Evolutionary conservation across 2,888 invertebrate genomes (phyloP).

Genomic region (Ashinkailepas kermadecensis): DNA sequence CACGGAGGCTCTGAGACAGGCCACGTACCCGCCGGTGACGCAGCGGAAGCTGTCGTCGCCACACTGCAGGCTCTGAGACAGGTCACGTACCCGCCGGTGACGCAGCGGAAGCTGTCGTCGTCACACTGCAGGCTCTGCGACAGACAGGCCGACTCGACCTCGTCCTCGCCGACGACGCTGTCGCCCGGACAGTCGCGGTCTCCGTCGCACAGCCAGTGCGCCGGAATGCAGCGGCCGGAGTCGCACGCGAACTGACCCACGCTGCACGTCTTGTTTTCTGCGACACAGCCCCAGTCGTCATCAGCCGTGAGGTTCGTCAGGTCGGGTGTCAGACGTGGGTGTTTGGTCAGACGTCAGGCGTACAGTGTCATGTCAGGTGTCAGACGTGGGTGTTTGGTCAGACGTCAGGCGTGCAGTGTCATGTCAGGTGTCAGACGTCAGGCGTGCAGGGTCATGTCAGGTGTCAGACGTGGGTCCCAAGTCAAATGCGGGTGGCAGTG

Average conservation of each 20-base stretch:
- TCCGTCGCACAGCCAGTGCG: constrained; percentile 71
- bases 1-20: too few species aligned
- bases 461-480: too few species aligned
- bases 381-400: too few species aligned
- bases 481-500: too few species aligned
- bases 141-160: constrained; percentile 26
- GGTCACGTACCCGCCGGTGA: not conserved
- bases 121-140: constrained; percentile 22
- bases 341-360: too few species aligned
- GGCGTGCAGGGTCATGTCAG: too few species aligned
- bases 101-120: constrained; percentile 7
- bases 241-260: constrained; percentile 54
- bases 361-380: too few species aligned
- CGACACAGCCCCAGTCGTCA: not conserved
- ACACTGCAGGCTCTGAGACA: constrained; percentile 14
- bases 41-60: constrained; percentile 12
- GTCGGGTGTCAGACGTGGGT: too few species aligned
- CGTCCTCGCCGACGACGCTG: constrained; percentile 42
- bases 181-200: constrained; percentile 64
- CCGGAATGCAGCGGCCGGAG: constrained; percentile 66
- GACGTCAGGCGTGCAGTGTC: too few species aligned
- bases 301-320: too few species aligned
- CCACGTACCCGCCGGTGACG: not conserved
- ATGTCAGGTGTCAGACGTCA: too few species aligned
- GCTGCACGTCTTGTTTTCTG: constrained; percentile 31